Evolutionary conservation across 2,888 invertebrate species (phyloP), one percentile per base, ranked within the genome.

Genomic region (Trichopoda pennipes): DNA sequence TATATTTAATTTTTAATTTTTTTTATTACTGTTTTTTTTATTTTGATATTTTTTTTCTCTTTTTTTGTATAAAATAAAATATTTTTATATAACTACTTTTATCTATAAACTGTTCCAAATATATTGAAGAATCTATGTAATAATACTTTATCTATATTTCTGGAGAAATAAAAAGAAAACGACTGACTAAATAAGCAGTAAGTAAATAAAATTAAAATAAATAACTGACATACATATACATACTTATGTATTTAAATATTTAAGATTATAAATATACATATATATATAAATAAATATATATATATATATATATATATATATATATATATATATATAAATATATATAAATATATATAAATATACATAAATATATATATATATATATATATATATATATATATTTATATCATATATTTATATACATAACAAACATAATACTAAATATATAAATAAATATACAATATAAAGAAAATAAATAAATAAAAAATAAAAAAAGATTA

Each of bases 321-420:
- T 12, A n/a, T 3, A 38, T 17, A 66, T 32, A 53, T 32, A 47
- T 56, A 9, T 44, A 63, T 44, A 64, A 44, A n/a, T 60, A 60
- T 19, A 12, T 42, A 58, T 51, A 72, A 55, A 55, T 53, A 47
- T 56, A 58, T 38, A 66, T 3, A n/a, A 6, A 47, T n/a, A 56
- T 7, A 55, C 7, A 44, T 7, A 14, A 42, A 42, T 7, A 17
- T 74, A 75, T 66, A 58, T 75, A 66, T 66, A 75, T 66, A 60
- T 58, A 51, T 58, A 23, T 74, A 75, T 66, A 58, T 75, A 66
- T 66, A 75, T 66, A 60, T 58, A 51, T 58, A 23, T 74, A 75
- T 66, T 66, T 75, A 66, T 66, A 75, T 66, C n/a, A n/a, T n/a
- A n/a, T 74, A 75, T 66, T 66, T 75, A 66, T 66, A 75, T 66